Base-by-base conservation (phyloP, 2,797 vertebrate species). In the Micropoecilia bifurca region DNA sequence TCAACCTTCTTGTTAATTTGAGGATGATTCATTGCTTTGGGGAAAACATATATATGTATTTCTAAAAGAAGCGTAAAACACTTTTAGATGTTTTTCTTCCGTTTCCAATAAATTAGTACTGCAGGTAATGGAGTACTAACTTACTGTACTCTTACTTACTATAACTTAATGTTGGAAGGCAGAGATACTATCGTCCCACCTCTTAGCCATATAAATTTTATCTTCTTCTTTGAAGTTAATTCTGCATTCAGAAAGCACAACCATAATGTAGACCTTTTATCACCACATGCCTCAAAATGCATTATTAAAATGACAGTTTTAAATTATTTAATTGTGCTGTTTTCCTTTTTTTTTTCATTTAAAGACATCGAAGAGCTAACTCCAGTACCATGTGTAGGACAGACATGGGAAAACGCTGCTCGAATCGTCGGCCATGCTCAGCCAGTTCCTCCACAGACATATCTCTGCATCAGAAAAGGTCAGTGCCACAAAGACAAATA, bases 401-500 rank as follows among this genome's bases (percentile, higher is more conserved):
- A 73, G 78, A 82, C 75, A 73, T 12, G 47, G 59, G 39, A 73
- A 80, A 84, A 72, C 77, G 59, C 76, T 82, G 80, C 88, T 89
- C 75, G 84, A 89, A 81, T 80, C 75, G 84, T 83, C 76, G n/a
- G 71, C 83, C 81, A 81, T 43, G 92, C 93, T 94, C 87, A 92
- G 90, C 90, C 91, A 90, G 92, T 86, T 89, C 91, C 87, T 92
- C 89, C 85, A 94, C 81, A 90, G 86, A 92, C 88, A 80, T 83
- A 84, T 90, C 84, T 92, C 90, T 89, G 81, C 93, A 90, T 91
- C 63, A 16, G 86, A 88, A 90, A 96, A 96, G 95, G 95, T 96
- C 95, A 96, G 91, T 73, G 84, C 85, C 85, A 91, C 89, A 88
- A 80, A 86, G 73, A 88, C 76, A 84, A 82, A 82, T 83, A 85